These are phyloP conservation scores for Pempheris klunzingeri DNA, from an alignment of 2,797 vertebrate genomes.

Conservation along the genomic window DNA sequence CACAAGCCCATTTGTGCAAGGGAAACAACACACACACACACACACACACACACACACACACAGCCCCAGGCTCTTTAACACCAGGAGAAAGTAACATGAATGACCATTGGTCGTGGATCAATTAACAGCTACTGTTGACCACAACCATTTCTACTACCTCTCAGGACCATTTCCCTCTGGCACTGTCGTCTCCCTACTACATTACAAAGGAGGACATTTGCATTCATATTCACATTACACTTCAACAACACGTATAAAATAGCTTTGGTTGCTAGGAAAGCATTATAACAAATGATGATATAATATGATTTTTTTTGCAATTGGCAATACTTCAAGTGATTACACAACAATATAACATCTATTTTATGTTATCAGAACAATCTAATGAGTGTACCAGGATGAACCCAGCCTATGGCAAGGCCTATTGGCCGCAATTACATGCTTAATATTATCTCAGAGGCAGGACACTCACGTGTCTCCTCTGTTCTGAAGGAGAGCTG, in stretches of 20 bases:
- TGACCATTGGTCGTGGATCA: slow-evolving; percentile 58
- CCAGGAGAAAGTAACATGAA: slow-evolving; percentile 69
- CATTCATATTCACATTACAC: not conserved
- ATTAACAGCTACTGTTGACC: slow-evolving; percentile 59
- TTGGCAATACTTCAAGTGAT: slow-evolving; percentile 2
- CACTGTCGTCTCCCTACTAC: not conserved
- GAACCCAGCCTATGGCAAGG: slow-evolving; percentile 8
- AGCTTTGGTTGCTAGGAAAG: not conserved
- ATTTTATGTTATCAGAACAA: slow-evolving; percentile 20
- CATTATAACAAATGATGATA: too few relatives aligned
- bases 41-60: slow-evolving; percentile 47
- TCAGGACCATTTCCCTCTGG: slow-evolving; percentile 13
- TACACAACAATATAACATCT: not conserved
- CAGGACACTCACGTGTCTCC: slow-evolving; percentile 53
- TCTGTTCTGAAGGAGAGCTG: slow-evolving; percentile 25
- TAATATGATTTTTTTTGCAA: too few relatives aligned
- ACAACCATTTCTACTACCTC: slow-evolving; percentile 29
- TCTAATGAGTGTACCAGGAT: slow-evolving; percentile 16
- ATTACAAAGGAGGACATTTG: not conserved
- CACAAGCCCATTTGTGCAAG: slow-evolving; percentile 71
- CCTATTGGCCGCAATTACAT: slow-evolving; percentile 31
- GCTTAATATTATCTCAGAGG: slow-evolving; percentile 29
- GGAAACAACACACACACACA: slow-evolving; percentile 47
- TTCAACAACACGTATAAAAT: too few relatives aligned
- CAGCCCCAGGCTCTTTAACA: slow-evolving; percentile 50